phyloP scores from a whole-genome alignment of 2,113 vertebrate genomes.

The Nothocercus nigrocapillus region DNA sequence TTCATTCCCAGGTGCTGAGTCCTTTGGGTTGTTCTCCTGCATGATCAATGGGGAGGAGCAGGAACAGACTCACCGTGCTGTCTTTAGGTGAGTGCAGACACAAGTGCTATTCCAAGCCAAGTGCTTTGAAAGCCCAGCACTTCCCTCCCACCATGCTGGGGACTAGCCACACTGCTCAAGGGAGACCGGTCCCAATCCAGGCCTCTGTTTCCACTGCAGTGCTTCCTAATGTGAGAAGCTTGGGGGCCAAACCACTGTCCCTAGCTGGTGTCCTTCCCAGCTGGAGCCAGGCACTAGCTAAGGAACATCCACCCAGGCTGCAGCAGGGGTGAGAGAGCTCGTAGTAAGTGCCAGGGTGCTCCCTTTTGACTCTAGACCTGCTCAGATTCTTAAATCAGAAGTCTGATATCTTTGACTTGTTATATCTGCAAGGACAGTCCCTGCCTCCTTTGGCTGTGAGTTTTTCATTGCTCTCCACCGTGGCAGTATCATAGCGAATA shows the following conservation, averaged over 20 bases:
- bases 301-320: neutral
- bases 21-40: conserved; percentile 95
- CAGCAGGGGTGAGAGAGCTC: neutral
- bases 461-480: neutral
- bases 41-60: conserved; percentile 93
- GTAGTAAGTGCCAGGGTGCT: neutral
- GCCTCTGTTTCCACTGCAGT: neutral
- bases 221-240: neutral
- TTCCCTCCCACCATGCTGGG: neutral
- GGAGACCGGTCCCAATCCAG: neutral
- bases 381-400: neutral
- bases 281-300: neutral
- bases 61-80: conserved; percentile 94
- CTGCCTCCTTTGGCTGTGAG: neutral
- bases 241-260: neutral
- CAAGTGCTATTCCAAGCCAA: neutral
- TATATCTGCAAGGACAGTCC: neutral
- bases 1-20: conserved; percentile 86
- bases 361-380: neutral
- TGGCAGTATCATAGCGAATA: neutral
- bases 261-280: neutral
- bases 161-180: neutral
- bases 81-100: conserved; percentile 87
- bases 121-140: neutral
- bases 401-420: neutral